Evolutionary conservation across 2,113 vertebrate genomes (phyloP), one percentile per base, ranked within the genome.

Genomic region (Coptodon bakossiorum): DNA sequence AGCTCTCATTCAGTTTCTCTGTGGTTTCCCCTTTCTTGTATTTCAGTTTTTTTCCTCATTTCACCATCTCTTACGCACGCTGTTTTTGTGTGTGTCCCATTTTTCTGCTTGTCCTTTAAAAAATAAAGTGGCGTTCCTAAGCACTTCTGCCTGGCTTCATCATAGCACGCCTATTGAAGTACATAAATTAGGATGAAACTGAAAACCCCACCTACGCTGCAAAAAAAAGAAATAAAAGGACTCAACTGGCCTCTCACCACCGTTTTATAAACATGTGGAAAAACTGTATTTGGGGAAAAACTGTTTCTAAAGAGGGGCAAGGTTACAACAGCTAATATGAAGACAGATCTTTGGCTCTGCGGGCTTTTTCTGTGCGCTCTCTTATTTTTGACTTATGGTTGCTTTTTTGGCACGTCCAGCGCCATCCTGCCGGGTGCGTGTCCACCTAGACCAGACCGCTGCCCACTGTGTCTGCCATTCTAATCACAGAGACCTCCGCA

Each of bases 241-340:
- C 52, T 22, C 27, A 34, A 66, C 73, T 68, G 24, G 66, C 81
- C 54, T 88, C 52, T 89, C 66, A 12, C 86, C 86, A 80, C 90
- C 3, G 82, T 82, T 93, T 84, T 73, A 73, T 89, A 90, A 90
- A 90, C 81, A 83, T 89, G 88, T 90, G 89, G 83, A 90, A 85
- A 89, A 92, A 86, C 56, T 38, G 71, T 71, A 57, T 81, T 89
- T 84, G 71, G 82, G 34, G 34, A 27, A 81, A 83, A 82, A 52
- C 40, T 84, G 40, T 17, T 84, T 85, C 73, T 59, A 71, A 86
- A 86, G 73, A 43, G 40, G 43, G 24, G 59, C 79, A 78, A 90
- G 22, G 54, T 90, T 82, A 78, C 48, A 12, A 24, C 50, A 68
- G 88, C 68, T 87, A 43, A 91, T 85, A 88, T 84, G 80, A 88